Evolutionary conservation across 2,113 vertebrate species (phyloP).

Genomic region (Hydropotes inermis): DNA sequence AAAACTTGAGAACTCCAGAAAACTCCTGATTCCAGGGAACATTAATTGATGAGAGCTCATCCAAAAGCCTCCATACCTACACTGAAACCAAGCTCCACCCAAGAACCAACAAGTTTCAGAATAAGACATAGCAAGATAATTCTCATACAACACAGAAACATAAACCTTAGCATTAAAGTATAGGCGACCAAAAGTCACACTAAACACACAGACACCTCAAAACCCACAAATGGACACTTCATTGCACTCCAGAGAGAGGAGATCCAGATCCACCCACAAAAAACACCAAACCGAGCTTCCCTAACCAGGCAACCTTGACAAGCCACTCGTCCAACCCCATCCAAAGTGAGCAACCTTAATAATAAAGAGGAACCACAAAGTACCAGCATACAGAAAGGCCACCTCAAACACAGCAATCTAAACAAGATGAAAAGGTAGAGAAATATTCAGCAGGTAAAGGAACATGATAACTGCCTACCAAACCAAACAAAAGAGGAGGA

Average conservation of each 20-base stretch:
- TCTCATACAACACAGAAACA: neutral
- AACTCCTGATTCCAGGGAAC: neutral
- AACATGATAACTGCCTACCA: neutral
- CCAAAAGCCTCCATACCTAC: neutral
- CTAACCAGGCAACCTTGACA: neutral
- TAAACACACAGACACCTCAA: neutral
- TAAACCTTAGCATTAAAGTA: neutral
- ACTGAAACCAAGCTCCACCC: neutral
- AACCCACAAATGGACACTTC: neutral
- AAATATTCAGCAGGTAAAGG: neutral
- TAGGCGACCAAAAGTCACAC: neutral
- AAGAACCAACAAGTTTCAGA: neutral
- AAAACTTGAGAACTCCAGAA: neutral
- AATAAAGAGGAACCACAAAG: neutral
- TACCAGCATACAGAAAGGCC: neutral
- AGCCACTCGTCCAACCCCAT: neutral
- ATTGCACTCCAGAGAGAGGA: neutral
- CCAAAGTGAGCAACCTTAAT: neutral
- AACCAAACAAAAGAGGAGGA: neutral
- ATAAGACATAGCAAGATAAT: neutral
- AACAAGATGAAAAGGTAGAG: neutral
- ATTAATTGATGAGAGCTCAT: neutral
- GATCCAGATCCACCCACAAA: neutral
- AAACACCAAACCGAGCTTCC: neutral
- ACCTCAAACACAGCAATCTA: neutral